A percentile compares a stretch with the other conserved stretches of the same genome.
These are phyloP conservation scores for Hypotaenidia philippensis DNA, from an alignment of 2,797 vertebrate genomes.

Conservation along the genomic window DNA sequence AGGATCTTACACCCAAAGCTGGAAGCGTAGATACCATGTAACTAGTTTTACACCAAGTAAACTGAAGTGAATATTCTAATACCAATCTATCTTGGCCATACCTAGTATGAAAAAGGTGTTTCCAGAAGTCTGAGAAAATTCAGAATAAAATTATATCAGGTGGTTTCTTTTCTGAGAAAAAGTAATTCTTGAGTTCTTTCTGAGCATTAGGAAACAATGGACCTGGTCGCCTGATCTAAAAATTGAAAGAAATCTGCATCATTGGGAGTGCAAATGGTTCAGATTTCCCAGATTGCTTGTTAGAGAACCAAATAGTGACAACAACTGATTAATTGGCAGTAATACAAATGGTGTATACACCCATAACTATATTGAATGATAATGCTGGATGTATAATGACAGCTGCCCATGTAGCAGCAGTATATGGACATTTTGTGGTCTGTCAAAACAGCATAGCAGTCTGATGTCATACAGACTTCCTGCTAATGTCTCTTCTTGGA, in stretches of 20 bases:
- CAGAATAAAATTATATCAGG: background rate
- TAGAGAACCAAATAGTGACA: constrained; percentile 63
- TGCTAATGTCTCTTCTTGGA: constrained; percentile 37
- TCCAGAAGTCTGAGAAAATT: background rate
- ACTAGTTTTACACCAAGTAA: background rate
- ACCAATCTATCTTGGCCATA: background rate
- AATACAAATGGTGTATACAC: constrained; percentile 16
- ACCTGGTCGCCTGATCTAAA: background rate
- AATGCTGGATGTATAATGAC: constrained; percentile 13
- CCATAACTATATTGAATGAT: constrained; percentile 23
- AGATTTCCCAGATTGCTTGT: constrained; percentile 57
- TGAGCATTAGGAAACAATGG: background rate
- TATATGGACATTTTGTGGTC: constrained; percentile 24
- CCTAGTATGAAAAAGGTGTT: background rate
- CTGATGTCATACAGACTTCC: constrained; percentile 35
- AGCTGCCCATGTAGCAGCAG: constrained; percentile 1
- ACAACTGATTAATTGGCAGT: constrained; percentile 68
- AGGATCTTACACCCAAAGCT: background rate
- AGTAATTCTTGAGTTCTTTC: background rate
- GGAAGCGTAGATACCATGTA: background rate
- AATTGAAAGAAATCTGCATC: background rate
- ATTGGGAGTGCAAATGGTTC: background rate
- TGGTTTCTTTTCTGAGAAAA: background rate
- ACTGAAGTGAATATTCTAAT: background rate
- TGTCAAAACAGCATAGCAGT: constrained; percentile 34